These are phyloP conservation scores for Exephanes ischioxanthus DNA, from an alignment of 2,888 invertebrate genomes.

Conservation along the genomic window DNA sequence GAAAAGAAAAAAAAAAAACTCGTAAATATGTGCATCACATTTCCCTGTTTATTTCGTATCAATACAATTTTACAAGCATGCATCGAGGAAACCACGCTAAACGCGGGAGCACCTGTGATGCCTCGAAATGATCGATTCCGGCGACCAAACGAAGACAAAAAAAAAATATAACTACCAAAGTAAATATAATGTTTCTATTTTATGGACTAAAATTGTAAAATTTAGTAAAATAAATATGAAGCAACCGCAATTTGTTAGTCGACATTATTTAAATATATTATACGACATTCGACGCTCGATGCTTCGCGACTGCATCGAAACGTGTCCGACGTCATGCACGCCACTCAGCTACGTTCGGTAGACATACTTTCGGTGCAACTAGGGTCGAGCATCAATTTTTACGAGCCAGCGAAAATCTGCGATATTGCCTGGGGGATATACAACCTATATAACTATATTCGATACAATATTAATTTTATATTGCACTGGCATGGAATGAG, in stretches of 20 bases:
- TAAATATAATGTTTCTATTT: constrained; percentile 48
- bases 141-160: constrained; percentile 37
- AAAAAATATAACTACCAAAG: constrained; percentile 35
- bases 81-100: constrained; percentile 18
- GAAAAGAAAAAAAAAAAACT: constrained; percentile 4
- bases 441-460: constrained; percentile 41
- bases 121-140: constrained; percentile 50
- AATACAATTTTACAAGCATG: constrained; percentile 37
- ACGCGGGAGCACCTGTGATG: background rate
- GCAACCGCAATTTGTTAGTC: constrained; percentile 41
- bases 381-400: constrained; percentile 4
- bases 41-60: constrained; percentile 45
- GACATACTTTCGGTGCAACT: constrained; percentile 30
- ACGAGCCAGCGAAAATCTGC: constrained; percentile 16
- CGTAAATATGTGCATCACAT: constrained; percentile 29
- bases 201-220: constrained; percentile 58
- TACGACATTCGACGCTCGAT: background rate
- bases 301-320: constrained; percentile 9
- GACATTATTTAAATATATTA: constrained; percentile 33
- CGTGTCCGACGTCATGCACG: background rate
- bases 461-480: constrained; percentile 39
- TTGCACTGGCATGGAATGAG: constrained; percentile 43
- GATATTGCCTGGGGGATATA: constrained; percentile 36
- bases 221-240: constrained; percentile 61
- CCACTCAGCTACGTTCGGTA: background rate